Percentiles rank a stretch among this genome's conserved stretches.
These are phyloP conservation scores for Cantharis flavilabris DNA, from an alignment of 2,888 invertebrate genomes.

Conservation along the genomic window DNA sequence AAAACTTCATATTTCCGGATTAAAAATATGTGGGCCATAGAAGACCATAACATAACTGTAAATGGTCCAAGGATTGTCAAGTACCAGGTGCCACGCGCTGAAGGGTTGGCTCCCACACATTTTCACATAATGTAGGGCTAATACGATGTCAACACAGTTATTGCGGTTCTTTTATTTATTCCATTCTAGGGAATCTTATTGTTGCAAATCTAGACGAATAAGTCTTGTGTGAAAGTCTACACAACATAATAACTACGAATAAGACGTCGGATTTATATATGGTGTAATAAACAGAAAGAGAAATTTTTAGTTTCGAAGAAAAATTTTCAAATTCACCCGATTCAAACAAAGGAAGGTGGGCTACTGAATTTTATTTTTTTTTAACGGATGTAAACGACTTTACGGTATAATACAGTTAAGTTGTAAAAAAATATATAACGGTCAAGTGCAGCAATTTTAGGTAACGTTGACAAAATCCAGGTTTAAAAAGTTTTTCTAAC, in stretches of 20 bases:
- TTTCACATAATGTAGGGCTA: slow-evolving; percentile 32
- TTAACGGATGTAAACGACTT: background rate
- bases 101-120: slow-evolving; percentile 37
- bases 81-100: slow-evolving; percentile 40
- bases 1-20: background rate
- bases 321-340: slow-evolving; percentile 6
- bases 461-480: slow-evolving; percentile 7
- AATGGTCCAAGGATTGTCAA: slow-evolving; percentile 36
- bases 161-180: slow-evolving; percentile 29
- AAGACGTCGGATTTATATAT: slow-evolving; percentile 12
- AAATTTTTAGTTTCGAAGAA: slow-evolving; percentile 1
- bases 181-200: slow-evolving; percentile 28
- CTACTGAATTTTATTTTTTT: slow-evolving; percentile 18
- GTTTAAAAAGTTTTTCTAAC: slow-evolving; percentile 6
- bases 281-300: slow-evolving; percentile 11
- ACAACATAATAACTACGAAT: slow-evolving; percentile 7
- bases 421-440: slow-evolving; percentile 23
- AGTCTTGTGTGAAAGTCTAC: slow-evolving; percentile 21
- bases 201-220: slow-evolving; percentile 14
- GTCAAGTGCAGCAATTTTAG: slow-evolving; percentile 23
- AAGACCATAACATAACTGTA: slow-evolving; percentile 26
- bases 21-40: slow-evolving; percentile 18
- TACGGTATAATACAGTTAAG: slow-evolving; percentile 5
- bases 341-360: background rate
- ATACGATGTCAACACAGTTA: slow-evolving; percentile 33